phyloP scores from a whole-genome alignment of 2,888 invertebrate species.

The Agonopterix subpropinquella region DNA sequence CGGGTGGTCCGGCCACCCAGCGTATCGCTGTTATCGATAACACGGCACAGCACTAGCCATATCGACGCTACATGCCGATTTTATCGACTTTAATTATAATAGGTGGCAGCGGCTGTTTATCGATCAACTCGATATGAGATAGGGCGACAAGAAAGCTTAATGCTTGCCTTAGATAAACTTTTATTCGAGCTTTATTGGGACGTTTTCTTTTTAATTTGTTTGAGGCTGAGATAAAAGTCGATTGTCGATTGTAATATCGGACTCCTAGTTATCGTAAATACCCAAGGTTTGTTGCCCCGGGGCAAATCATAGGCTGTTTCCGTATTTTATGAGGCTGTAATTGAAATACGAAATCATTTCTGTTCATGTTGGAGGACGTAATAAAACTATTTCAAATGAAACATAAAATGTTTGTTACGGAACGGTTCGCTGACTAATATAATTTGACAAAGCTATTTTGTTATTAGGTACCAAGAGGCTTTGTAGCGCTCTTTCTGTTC shows the following conservation, averaged over 20 bases:
- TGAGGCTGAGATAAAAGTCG: background rate
- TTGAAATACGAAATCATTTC: too few species aligned
- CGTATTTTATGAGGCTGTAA: too few species aligned
- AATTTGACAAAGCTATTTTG: too few species aligned
- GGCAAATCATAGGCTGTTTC: too few species aligned
- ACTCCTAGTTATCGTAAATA: too few species aligned
- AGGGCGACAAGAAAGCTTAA: conserved; percentile 24
- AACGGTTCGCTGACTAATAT: too few species aligned
- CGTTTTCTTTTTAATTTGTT: background rate
- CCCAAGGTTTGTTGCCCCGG: too few species aligned
- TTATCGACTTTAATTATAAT: conserved; percentile 45
- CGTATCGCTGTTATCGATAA: conserved; percentile 14
- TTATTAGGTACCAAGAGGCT: too few species aligned
- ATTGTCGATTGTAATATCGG: background rate
- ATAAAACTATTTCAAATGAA: too few species aligned
- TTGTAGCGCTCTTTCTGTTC: too few species aligned
- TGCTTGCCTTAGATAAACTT: conserved; percentile 10
- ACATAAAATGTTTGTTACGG: too few species aligned
- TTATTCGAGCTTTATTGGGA: conserved; percentile 3
- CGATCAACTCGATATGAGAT: conserved; percentile 24
- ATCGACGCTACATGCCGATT: conserved; percentile 34
- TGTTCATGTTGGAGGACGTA: too few species aligned
- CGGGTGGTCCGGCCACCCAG: conserved; percentile 44
- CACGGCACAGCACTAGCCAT: conserved; percentile 27
- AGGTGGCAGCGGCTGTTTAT: conserved; percentile 24